Conservation (phyloP, 2,113 vertebrate genomes). For the Gymnarchus niloticus region DNA sequence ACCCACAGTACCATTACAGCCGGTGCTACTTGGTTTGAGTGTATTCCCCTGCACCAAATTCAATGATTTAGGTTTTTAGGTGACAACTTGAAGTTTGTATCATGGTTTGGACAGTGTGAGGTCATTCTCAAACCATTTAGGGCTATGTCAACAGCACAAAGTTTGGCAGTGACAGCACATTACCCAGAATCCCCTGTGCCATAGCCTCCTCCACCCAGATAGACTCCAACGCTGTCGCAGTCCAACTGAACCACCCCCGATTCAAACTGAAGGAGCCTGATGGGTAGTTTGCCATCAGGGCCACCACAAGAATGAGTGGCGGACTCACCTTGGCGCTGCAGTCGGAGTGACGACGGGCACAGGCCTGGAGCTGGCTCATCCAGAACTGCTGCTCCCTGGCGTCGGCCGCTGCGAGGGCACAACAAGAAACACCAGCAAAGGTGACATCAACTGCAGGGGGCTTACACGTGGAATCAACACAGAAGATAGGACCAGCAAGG, state of each 20-base stretch:
- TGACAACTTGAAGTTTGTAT: not conserved
- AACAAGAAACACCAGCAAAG: constrained; percentile 32
- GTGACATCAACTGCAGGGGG: not conserved
- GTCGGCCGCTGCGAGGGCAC: constrained; percentile 66
- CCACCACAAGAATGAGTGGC: too few species aligned
- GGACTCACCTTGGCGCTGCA: constrained; percentile 69
- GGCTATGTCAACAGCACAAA: not conserved
- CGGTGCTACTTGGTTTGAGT: not conserved
- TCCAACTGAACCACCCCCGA: not conserved
- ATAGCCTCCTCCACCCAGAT: not conserved
- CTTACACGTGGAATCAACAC: not conserved
- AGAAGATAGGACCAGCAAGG: not conserved
- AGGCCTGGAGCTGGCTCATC: constrained; percentile 87
- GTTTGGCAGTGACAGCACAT: not conserved
- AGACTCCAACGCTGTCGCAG: not conserved
- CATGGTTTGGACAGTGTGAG: not conserved
- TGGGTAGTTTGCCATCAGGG: not conserved
- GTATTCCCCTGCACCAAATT: not conserved
- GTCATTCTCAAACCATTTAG: not conserved
- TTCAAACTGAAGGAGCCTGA: not conserved
- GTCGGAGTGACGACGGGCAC: constrained; percentile 79
- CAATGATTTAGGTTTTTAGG: not conserved
- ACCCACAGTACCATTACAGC: not conserved
- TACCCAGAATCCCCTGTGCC: not conserved
- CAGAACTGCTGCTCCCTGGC: constrained; percentile 80